Evolutionary conservation across 2,888 invertebrate genomes (phyloP).

Genomic region (Sarcophaga subvicina): DNA sequence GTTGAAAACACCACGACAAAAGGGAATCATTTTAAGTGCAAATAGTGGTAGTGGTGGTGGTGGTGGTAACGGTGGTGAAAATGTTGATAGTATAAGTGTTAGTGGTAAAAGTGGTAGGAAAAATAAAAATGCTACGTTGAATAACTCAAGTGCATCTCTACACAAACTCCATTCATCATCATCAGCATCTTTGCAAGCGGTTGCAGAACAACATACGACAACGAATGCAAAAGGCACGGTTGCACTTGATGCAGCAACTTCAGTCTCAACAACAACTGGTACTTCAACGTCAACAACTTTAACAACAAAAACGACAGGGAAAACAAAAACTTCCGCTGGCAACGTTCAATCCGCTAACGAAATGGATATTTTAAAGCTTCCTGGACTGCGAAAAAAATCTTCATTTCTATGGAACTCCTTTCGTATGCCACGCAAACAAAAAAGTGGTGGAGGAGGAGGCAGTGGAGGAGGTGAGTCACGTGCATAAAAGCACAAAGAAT

Average conservation of each 20-base stretch:
- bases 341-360: constrained; percentile 74
- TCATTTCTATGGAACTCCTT: constrained; percentile 81
- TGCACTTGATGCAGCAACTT: constrained; percentile 64
- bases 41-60: constrained; percentile 53
- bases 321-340: constrained; percentile 57
- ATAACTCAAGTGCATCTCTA: constrained; percentile 58
- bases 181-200: constrained; percentile 53
- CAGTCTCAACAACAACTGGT: constrained; percentile 65
- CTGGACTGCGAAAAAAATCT: constrained; percentile 76
- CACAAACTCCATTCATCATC: constrained; percentile 65
- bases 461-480: constrained; percentile 73
- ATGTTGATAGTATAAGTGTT: constrained; percentile 44
- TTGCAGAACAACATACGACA: constrained; percentile 14
- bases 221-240: constrained; percentile 60
- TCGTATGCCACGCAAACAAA: constrained; percentile 80
- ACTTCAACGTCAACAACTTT: constrained; percentile 58
- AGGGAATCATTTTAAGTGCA: constrained; percentile 67
- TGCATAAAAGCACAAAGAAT: constrained; percentile 51
- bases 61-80: constrained; percentile 46
- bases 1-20: constrained; percentile 69
- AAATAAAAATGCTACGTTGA: constrained; percentile 56
- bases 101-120: constrained; percentile 56
- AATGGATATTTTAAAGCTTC: constrained; percentile 78
- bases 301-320: not conserved
- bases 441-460: constrained; percentile 74